Evolutionary conservation across 2,888 invertebrate genomes (phyloP).

Genomic region (Aphidoletes aphidimyza): DNA sequence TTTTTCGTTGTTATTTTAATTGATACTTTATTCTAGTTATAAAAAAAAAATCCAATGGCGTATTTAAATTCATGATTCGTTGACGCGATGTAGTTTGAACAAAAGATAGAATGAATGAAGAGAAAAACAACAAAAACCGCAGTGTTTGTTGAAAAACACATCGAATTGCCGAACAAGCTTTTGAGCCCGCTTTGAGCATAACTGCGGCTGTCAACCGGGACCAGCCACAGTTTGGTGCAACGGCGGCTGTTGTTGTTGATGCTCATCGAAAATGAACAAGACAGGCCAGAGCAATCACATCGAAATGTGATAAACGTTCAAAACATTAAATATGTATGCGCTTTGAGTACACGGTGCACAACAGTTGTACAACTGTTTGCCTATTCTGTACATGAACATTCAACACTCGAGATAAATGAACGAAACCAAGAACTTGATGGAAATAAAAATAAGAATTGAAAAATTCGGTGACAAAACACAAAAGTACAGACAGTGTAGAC

Average conservation of each 20-base stretch:
- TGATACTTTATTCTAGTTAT: neutral
- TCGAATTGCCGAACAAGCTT: too few species aligned
- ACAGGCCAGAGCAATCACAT: too few species aligned
- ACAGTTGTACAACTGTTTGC: too few species aligned
- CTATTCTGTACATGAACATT: neutral
- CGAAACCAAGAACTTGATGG: neutral
- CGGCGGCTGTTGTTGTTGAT: neutral
- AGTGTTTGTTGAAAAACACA: neutral
- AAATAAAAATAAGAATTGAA: neutral
- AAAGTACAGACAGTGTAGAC: neutral
- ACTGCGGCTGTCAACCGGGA: conserved; percentile 1
- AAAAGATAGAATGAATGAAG: neutral
- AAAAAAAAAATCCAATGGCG: neutral
- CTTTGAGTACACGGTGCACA: too few species aligned
- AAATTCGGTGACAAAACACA: neutral
- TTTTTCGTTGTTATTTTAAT: too few species aligned
- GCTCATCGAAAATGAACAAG: neutral
- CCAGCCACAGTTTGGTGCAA: too few species aligned
- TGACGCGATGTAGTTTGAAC: neutral
- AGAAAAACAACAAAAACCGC: neutral
- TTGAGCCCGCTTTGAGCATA: too few species aligned
- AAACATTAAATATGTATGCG: too few species aligned
- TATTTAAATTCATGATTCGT: neutral
- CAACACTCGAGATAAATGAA: neutral
- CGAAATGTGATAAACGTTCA: too few species aligned